Evolutionary conservation across 2,113 vertebrate species (phyloP).

Genomic region (Petromus typicus): DNA sequence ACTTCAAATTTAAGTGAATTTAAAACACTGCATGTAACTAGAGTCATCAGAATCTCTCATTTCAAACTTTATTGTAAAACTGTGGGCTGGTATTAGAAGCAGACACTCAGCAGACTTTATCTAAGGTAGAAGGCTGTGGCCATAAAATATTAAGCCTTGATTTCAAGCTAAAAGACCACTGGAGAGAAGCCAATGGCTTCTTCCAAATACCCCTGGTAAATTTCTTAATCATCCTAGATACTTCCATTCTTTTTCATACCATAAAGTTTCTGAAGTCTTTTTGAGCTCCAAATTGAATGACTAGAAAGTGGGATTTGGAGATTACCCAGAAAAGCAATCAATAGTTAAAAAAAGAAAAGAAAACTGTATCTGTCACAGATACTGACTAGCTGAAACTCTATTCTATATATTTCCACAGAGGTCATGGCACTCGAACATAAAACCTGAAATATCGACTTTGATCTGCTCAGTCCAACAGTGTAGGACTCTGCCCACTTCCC

Average conservation of each 20-base stretch:
- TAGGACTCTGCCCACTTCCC: not conserved
- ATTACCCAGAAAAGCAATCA: conserved; percentile 55
- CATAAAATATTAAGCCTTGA: conserved; percentile 55
- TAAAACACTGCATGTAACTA: conserved; percentile 46
- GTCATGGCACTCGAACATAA: not conserved
- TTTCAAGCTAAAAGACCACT: conserved; percentile 55
- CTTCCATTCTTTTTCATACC: not conserved
- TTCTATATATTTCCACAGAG: not conserved
- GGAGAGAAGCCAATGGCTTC: conserved; percentile 40
- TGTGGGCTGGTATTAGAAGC: conserved; percentile 15
- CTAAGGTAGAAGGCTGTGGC: conserved; percentile 20
- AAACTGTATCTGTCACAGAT: not conserved
- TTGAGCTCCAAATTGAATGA: conserved; percentile 33
- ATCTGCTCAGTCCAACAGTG: not conserved
- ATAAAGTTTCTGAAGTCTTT: not conserved
- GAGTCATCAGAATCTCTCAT: conserved; percentile 54
- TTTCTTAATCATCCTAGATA: conserved; percentile 60
- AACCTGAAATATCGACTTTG: not conserved
- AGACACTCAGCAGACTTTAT: conserved; percentile 48
- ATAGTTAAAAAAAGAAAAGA: not conserved
- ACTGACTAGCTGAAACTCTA: conserved; percentile 36
- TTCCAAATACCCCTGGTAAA: conserved; percentile 31
- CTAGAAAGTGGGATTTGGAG: conserved; percentile 46
- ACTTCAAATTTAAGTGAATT: conserved; percentile 55
- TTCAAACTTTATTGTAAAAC: conserved; percentile 58